phyloP scores from a whole-genome alignment of 2,888 invertebrate genomes.

The Polia nebulosa region DNA sequence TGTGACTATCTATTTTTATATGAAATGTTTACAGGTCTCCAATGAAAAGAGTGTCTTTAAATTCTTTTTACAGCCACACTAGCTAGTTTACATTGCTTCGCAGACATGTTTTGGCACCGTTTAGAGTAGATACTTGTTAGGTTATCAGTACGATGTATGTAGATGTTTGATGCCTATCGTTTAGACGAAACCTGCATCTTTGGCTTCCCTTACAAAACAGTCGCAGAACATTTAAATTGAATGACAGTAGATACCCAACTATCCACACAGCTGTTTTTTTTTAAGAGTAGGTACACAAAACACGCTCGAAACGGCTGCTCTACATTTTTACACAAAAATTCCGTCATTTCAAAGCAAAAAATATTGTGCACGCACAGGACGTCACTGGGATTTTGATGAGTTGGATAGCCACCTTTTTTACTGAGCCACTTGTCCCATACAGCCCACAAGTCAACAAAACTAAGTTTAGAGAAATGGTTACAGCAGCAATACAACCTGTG shows the following conservation, averaged over 20 bases:
- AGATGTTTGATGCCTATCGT: background rate
- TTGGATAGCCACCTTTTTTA: conserved; percentile 5
- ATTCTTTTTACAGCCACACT: background rate
- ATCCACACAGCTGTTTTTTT: background rate
- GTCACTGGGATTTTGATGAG: conserved; percentile 7
- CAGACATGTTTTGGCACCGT: background rate
- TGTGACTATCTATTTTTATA: conserved; percentile 55
- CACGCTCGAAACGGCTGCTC: background rate
- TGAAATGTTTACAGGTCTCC: conserved; percentile 39
- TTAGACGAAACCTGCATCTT: background rate
- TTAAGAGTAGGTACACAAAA: background rate
- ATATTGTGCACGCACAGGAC: background rate
- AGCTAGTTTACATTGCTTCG: conserved; percentile 6
- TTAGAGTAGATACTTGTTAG: background rate
- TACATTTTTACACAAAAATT: conserved; percentile 5
- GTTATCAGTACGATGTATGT: background rate
- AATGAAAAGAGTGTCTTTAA: conserved; percentile 49
- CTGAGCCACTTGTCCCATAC: background rate
- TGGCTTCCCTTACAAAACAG: background rate
- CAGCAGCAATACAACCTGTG: conserved; percentile 5
- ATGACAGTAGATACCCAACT: background rate
- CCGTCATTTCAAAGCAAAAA: conserved; percentile 9
- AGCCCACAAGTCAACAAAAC: background rate
- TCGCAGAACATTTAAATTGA: background rate
- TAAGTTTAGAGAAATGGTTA: background rate